Evolutionary conservation across 2,888 invertebrate species (phyloP), one percentile per base, ranked within the genome.

Genomic region (Sminthurides aquaticus): DNA sequence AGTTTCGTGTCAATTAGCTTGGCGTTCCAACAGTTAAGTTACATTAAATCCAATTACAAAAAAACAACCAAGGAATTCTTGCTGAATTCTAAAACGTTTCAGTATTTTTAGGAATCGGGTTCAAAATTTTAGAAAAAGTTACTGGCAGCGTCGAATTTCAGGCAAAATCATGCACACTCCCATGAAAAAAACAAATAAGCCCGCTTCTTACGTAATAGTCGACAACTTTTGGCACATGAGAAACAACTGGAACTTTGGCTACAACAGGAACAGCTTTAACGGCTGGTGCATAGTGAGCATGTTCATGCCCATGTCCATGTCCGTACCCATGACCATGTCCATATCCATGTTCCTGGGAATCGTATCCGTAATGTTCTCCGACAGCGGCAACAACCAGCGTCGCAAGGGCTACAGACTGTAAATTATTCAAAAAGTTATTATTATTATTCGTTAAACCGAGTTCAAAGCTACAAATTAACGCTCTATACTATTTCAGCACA

Each of bases 181-280:
- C n/a, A n/a, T n/a, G n/a, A n/a, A n/a, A n/a, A n/a, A n/a, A n/a
- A n/a, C n/a, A n/a, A n/a, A n/a, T n/a, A n/a, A n/a, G n/a, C n/a
- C n/a, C n/a, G n/a, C n/a, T n/a, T 55, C 67, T 65, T 65, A 67
- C 67, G 22, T 67, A 49, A 34, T 67, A 65, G 28, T 67, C 67
- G 8, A 67, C 67, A 26, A 57, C 57, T 49, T 67, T 64, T 15
- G 57, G 60, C 15, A 60, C 59, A 52, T 64, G 64, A 43, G 24
- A 43, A 1, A 67, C 57, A 29, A 54, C 62, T 29, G 55, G 27
- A 8, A 61, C 67, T 60, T 66, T 66, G 2, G 49, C 57, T 8
- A 63, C 48, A 11, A 63, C 49, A 24, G 64, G 55, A 11, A 62
- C 62, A 18, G 55, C 62, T 5, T 65, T 61, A 3, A 60, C 67